phyloP scores from a whole-genome alignment of 2,888 invertebrate species.

The Gastrophysa polygoni region DNA sequence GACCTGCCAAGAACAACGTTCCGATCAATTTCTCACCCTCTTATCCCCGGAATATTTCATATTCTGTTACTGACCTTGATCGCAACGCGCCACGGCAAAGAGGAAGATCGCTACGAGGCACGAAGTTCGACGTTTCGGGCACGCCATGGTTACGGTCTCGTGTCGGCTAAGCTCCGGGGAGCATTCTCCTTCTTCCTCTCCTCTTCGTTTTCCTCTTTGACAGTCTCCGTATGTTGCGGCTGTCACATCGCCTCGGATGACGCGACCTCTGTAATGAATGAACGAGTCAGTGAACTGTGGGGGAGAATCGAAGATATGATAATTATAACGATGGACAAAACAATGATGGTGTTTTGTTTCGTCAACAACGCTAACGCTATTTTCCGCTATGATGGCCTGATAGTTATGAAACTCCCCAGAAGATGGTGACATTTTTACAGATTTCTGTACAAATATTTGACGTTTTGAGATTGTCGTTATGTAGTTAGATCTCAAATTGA shows the following conservation, averaged over 20 bases:
- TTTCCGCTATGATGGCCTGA: no score
- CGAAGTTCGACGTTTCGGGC: conserved; percentile 21
- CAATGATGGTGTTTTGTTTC: no score
- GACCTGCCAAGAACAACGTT: no score
- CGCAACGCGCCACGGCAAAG: conserved; percentile 20
- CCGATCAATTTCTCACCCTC: conserved; percentile 9
- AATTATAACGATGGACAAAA: no score
- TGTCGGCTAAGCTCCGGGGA: conserved; percentile 28
- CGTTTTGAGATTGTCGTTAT: no score
- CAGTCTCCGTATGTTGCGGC: conserved; percentile 21
- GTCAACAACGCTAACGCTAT: no score
- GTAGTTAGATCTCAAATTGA: no score
- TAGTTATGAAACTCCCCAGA: no score
- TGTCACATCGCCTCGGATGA: conserved; percentile 42
- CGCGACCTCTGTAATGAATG: conserved; percentile 34
- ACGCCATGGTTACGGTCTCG: conserved; percentile 24
- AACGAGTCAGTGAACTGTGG: conserved; percentile 12
- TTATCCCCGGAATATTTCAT: conserved; percentile 21
- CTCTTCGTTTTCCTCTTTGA: not conserved
- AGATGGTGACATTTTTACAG: no score
- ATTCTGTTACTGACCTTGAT: conserved; percentile 30
- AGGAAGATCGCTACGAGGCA: conserved; percentile 28
- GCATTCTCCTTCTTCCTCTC: conserved; percentile 16
- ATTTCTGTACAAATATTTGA: no score
- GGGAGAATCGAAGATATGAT: no score